Percentiles rank a stretch among this genome's conserved stretches.
Evolutionary conservation across 2,113 vertebrate species (phyloP).

Genomic region (Scomber scombrus): DNA sequence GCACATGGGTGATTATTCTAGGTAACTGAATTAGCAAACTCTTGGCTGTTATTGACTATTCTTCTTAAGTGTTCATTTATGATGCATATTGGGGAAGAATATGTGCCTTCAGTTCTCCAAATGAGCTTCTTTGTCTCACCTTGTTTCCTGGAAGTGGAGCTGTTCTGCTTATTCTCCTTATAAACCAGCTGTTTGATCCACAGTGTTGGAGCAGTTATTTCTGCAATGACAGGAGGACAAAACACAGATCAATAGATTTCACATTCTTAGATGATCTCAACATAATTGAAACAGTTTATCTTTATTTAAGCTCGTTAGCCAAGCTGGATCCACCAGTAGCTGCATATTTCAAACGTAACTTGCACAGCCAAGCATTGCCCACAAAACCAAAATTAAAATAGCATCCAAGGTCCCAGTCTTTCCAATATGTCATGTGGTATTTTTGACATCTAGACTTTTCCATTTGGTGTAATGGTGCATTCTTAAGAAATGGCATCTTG

Average conservation of each 20-base stretch:
- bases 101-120: background rate
- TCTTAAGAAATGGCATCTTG: conserved; percentile 6
- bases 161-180: conserved; percentile 94
- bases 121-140: conserved; percentile 81
- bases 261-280: background rate
- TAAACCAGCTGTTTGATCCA: conserved; percentile 96
- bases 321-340: conserved; percentile 7
- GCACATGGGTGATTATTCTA: conserved; percentile 81
- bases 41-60: background rate
- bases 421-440: conserved; percentile 44
- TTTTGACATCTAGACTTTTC: conserved; percentile 58
- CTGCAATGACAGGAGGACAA: conserved; percentile 79
- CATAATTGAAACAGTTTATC: conserved; percentile 1
- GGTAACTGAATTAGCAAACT: conserved; percentile 48
- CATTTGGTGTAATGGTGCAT: conserved; percentile 29
- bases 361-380: conserved; percentile 25
- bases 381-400: conserved; percentile 40
- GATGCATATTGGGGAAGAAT: background rate
- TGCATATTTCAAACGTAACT: conserved; percentile 32
- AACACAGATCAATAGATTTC: conserved; percentile 11
- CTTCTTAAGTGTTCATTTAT: background rate
- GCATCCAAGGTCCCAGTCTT: conserved; percentile 30
- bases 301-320: conserved; percentile 7
- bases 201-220: conserved; percentile 96
- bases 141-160: conserved; percentile 89